Evolutionary conservation across 2,797 vertebrate genomes (phyloP).

Genomic region (Coregonus suidteri): DNA sequence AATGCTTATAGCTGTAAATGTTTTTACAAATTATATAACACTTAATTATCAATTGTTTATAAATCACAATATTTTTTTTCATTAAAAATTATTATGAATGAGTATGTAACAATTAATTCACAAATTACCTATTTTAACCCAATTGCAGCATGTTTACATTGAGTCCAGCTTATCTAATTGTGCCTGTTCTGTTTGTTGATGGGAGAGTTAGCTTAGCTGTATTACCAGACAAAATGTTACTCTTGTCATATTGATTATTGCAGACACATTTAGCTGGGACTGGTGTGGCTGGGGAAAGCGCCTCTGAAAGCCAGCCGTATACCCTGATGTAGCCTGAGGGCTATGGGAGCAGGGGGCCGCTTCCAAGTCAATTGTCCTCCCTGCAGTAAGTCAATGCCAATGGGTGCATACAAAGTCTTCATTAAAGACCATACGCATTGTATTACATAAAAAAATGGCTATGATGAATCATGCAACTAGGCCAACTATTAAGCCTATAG

Average conservation of each 20-base stretch:
- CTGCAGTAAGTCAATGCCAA: neutral
- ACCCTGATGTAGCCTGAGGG: neutral
- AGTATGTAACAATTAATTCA: neutral
- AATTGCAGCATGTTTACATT: neutral
- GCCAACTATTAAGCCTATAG: neutral
- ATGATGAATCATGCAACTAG: neutral
- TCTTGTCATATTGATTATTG: slow-evolving; percentile 1
- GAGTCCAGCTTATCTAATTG: neutral
- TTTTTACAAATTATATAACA: neutral
- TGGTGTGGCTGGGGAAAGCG: neutral
- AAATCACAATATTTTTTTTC: neutral
- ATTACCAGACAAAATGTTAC: neutral
- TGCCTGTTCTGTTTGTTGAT: slow-evolving; percentile 4
- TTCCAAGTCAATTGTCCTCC: too few relatives aligned
- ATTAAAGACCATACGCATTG: neutral
- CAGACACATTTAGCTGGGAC: slow-evolving; percentile 3
- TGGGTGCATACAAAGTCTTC: slow-evolving; percentile 2
- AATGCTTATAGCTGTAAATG: too few relatives aligned
- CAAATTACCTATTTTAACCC: neutral
- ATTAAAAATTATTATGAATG: neutral
- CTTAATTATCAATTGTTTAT: neutral
- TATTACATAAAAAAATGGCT: neutral
- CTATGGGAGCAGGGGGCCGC: neutral
- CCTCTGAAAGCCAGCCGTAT: neutral
- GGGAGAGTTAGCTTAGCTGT: neutral